These are phyloP conservation scores for Tenthredo notha DNA, from an alignment of 2,888 invertebrate species.

Conservation along the genomic window DNA sequence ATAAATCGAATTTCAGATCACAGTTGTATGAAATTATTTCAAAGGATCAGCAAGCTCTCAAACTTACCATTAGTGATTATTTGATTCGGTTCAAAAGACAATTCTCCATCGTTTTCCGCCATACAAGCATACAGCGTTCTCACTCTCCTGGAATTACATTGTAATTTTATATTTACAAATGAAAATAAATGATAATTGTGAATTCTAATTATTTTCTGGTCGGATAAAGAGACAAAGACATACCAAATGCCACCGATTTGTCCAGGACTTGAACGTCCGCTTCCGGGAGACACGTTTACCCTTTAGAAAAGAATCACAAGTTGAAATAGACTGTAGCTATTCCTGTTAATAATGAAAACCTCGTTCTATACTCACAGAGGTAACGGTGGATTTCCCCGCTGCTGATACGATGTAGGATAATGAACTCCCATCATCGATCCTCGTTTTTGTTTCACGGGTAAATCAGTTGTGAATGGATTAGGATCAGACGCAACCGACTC, in stretches of 20 bases:
- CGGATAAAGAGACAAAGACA: constrained; percentile 51
- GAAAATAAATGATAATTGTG: constrained; percentile 40
- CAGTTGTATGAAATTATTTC: neutral
- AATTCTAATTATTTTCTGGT: neutral
- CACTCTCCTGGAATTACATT: constrained; percentile 84
- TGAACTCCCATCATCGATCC: constrained; percentile 78
- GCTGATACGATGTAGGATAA: constrained; percentile 79
- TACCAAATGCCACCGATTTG: constrained; percentile 76
- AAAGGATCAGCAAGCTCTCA: neutral
- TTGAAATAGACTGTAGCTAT: constrained; percentile 6
- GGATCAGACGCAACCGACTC: constrained; percentile 88
- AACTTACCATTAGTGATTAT: constrained; percentile 95
- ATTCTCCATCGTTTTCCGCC: constrained; percentile 97
- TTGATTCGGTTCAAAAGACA: constrained; percentile 99
- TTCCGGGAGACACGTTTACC: constrained; percentile 73
- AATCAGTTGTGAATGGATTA: constrained; percentile 69
- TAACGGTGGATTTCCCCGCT: constrained; percentile 73
- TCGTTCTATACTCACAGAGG: constrained; percentile 78
- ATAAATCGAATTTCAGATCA: constrained; percentile 32
- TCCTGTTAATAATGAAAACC: constrained; percentile 61
- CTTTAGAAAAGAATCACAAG: constrained; percentile 58
- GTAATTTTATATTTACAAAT: constrained; percentile 37
- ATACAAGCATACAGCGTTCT: constrained; percentile 97
- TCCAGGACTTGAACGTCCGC: constrained; percentile 77
- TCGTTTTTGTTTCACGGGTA: constrained; percentile 81